Evolutionary conservation across 2,888 invertebrate genomes (phyloP).

Genomic region (Chrysotoxum bicinctum): DNA sequence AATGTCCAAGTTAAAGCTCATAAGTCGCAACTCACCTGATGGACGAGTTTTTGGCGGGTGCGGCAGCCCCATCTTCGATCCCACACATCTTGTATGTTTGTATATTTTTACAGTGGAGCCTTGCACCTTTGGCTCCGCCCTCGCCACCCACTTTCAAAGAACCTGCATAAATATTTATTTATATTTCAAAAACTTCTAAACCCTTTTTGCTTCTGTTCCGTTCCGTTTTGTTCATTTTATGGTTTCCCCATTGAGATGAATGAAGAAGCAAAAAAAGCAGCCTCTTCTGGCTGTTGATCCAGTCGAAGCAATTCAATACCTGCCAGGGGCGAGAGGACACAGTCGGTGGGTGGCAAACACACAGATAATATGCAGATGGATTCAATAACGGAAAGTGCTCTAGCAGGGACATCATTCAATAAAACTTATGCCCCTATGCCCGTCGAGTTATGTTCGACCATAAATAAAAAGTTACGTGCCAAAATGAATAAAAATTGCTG

Average conservation of each 20-base stretch:
- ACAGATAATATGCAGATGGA: constrained; percentile 74
- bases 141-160: constrained; percentile 1
- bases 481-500: constrained; percentile 73
- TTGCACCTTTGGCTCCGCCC: constrained; percentile 12
- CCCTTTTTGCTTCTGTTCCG: constrained; percentile 39
- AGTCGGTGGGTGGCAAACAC: not conserved
- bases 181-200: constrained; percentile 59
- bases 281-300: constrained; percentile 39
- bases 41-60: constrained; percentile 42
- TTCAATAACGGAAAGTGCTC: constrained; percentile 75
- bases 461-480: constrained; percentile 75
- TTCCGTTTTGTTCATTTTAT: constrained; percentile 44
- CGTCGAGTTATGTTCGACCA: constrained; percentile 74
- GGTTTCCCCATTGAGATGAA: constrained; percentile 46
- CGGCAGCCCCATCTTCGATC: constrained; percentile 18
- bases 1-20: constrained; percentile 72
- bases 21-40: constrained; percentile 72
- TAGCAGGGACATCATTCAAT: constrained; percentile 74
- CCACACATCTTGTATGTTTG: not conserved
- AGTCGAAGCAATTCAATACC: constrained; percentile 23
- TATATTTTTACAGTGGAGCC: constrained; percentile 9
- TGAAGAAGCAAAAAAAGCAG: constrained; percentile 26
- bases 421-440: constrained; percentile 74
- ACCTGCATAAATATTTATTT: constrained; percentile 69
- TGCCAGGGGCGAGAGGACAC: constrained; percentile 1